Evolutionary conservation across 2,888 invertebrate genomes (phyloP), one percentile per base, ranked within the genome.

Genomic region (Netelia virgata): DNA sequence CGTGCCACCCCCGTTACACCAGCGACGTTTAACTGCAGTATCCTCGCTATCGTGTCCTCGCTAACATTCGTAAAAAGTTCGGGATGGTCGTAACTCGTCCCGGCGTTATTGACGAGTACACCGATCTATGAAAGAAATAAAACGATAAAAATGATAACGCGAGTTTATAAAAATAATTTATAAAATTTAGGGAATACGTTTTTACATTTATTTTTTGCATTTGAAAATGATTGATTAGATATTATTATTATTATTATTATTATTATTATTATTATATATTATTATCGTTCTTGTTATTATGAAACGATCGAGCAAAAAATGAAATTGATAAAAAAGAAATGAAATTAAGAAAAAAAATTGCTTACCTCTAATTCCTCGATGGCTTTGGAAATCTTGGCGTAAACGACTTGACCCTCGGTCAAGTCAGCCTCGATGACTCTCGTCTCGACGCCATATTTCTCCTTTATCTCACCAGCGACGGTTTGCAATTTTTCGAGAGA

Each of bases 391-490:
- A 98, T 96, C 85, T 95, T 95, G 0, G 96, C 95, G 92, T 97
- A 98, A 83, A 98, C 97, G 43, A 95, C 95, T 0, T 95, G 95
- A 0, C 95, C 96, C 61, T 95, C 95, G 0, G 97, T 96, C 92
- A 98, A 98, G 92, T 99, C 98, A 0, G 96, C 97, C 88, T 96
- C 96, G 77, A 98, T 95, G 28, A 96, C 95, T 93, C 97, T 97
- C 0, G 97, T 97, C 89, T 96, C 95, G 0, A 98, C 97, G 68
- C 96, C 95, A 93, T 95, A 96, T 36, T 95, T 95, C 92, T 94
- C 94, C 96, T 97, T 95, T 82, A 98, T 96, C 94, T 97, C 96
- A 76, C 95, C 94, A 0, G 97, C 96, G 0, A 97, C 96, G 11
- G 94, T 94, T 87, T 96, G 95, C 41, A 98, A 94, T 93, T 97